Conservation (phyloP, 1,140 invertebrate species). For the Carcinoscorpius rotundicauda region DNA sequence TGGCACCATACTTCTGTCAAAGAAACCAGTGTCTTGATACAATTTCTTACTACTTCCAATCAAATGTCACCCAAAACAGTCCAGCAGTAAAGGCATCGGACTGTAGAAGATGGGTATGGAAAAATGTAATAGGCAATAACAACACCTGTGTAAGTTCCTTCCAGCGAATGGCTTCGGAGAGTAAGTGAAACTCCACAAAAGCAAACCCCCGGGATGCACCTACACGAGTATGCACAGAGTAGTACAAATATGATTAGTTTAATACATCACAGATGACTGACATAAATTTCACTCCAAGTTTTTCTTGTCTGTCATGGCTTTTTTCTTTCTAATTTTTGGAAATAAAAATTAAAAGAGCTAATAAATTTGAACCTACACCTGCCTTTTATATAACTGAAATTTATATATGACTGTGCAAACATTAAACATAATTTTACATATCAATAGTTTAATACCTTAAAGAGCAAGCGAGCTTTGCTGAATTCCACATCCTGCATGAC, state of each 20-base stretch:
- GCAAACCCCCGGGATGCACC: conserved; percentile 82
- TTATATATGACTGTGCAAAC: no score
- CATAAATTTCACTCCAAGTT: neutral
- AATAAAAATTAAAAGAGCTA: neutral
- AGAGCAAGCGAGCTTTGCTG: no score
- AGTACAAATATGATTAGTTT: conserved; percentile 9
- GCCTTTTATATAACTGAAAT: neutral
- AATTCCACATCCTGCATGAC: no score
- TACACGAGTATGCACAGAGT: conserved; percentile 29
- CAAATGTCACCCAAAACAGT: no score
- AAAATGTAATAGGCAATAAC: conserved; percentile 34
- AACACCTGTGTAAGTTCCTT: conserved; percentile 72
- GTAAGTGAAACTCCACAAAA: conserved; percentile 88
- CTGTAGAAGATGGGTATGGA: no score
- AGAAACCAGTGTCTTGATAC: no score
- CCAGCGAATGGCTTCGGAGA: conserved; percentile 77
- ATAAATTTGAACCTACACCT: neutral
- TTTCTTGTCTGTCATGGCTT: neutral
- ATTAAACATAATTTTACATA: no score
- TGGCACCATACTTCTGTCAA: no score
- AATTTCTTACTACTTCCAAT: no score
- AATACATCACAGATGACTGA: neutral
- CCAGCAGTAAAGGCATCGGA: no score
- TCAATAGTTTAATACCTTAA: neutral
- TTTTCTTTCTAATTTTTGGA: neutral